Evolutionary conservation across 1,140 invertebrate genomes (phyloP).

Genomic region (Lepidurus apus): DNA sequence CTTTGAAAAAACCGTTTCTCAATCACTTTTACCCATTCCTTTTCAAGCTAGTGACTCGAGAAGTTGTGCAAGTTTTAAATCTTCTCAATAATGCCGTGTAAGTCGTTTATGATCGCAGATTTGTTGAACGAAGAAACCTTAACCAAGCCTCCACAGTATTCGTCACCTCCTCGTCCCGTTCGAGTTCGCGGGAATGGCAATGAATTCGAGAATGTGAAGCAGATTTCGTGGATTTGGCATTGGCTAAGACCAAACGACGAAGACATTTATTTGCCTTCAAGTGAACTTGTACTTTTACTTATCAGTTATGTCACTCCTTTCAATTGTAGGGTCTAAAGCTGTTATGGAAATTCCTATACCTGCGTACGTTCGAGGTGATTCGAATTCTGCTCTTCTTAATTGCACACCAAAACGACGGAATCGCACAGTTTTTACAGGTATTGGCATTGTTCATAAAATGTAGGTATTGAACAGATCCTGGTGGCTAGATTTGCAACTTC

Average conservation of each 20-base stretch:
- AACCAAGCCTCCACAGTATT: not conserved
- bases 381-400: not conserved
- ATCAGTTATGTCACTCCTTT: not conserved
- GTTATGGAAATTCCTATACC: not conserved
- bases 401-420: not conserved
- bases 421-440: slow-evolving; percentile 9
- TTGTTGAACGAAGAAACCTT: not conserved
- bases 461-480: not conserved
- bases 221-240: slow-evolving; percentile 1
- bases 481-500: not conserved
- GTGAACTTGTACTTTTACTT: not conserved
- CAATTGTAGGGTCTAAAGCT: not conserved
- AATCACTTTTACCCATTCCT: not conserved
- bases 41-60: not conserved
- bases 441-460: too few relatives aligned
- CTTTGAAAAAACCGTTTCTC: not conserved
- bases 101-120: not conserved
- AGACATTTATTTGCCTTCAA: not conserved
- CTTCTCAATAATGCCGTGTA: not conserved
- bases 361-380: not conserved
- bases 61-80: not conserved
- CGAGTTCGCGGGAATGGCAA: not conserved
- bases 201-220: not conserved
- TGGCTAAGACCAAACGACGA: not conserved
- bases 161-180: not conserved